Evolutionary conservation across 1,140 invertebrate genomes (phyloP), one percentile per base, ranked within the genome.

Genomic region (Atta texana): DNA sequence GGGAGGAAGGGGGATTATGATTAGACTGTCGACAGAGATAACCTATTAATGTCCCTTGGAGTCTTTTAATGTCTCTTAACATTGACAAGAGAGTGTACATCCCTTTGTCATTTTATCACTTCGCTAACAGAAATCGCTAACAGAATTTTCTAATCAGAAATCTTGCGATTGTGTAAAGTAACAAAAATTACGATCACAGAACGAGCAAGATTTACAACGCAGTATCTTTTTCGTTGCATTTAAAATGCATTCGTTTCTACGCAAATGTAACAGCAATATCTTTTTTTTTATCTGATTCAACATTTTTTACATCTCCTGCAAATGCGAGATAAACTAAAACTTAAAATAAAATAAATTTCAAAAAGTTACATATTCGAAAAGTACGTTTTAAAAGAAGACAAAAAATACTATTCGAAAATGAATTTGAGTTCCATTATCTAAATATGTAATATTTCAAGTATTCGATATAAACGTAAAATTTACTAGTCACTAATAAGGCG

Each of bases 1-100:
- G 55, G 76, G n/a, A 85, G 72, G 53, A 90, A 90, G 76, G 69
- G 14, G 53, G 72, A 28, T 87, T 90, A 85, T 77, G 34, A 44
- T 59, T 61, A 53, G 85, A 24, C 72, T 59, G 75, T 82, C 87
- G 87, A 82, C 57, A 90, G 77, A 90, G 82, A 86, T 91, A 34
- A 34, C 6, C 5, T 34, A 91, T 90, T 88, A 91, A 90, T 53
- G 55, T 90, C 86, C 77, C 86, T 75, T 24, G 28, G 80, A 90
- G 76, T 81, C 89, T 88, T 86, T 90, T 90, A 91, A 91, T 90
- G 87, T 87, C 77, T 88, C 87, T 90, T 90, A 90, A 44, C 39
- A 10, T 44, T 69, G 81, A 90, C 72, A 76, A 86, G 71, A 88
- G 88, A 69, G 31, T 86, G 77, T 61, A 77, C 89, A 88, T 88